These are phyloP conservation scores for Pipra filicauda DNA, from an alignment of 2,113 vertebrate species.

Conservation along the genomic window DNA sequence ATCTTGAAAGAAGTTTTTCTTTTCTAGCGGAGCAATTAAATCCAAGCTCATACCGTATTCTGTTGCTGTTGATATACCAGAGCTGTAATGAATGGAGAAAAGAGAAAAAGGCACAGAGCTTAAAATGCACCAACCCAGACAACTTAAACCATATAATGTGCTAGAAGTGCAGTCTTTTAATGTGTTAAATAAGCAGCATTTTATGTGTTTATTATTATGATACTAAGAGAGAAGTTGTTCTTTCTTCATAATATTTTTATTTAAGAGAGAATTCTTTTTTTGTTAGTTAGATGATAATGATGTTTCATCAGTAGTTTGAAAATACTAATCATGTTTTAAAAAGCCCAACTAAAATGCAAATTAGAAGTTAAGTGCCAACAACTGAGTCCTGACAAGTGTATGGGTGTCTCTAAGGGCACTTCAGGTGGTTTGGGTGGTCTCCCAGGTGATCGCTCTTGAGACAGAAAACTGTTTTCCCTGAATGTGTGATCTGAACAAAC, in stretches of 20 bases:
- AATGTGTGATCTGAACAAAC: background rate
- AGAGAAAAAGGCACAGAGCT: background rate
- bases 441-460: background rate
- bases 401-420: background rate
- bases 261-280: background rate
- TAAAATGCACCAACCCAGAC: background rate
- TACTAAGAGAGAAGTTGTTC: background rate
- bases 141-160: background rate
- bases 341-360: background rate
- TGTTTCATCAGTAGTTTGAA: background rate
- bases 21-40: background rate
- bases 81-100: background rate
- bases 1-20: background rate
- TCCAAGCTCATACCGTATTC: background rate
- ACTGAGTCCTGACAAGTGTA: background rate
- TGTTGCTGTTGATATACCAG: background rate
- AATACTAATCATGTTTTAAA: background rate
- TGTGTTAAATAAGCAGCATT: background rate
- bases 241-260: background rate
- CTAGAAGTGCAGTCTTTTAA: background rate
- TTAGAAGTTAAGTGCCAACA: background rate
- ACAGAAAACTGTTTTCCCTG: background rate
- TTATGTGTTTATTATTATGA: background rate
- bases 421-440: background rate
- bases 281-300: background rate